Base-by-base conservation (phyloP, 2,113 vertebrate genomes). In the Orientallactaga bullata region DNA sequence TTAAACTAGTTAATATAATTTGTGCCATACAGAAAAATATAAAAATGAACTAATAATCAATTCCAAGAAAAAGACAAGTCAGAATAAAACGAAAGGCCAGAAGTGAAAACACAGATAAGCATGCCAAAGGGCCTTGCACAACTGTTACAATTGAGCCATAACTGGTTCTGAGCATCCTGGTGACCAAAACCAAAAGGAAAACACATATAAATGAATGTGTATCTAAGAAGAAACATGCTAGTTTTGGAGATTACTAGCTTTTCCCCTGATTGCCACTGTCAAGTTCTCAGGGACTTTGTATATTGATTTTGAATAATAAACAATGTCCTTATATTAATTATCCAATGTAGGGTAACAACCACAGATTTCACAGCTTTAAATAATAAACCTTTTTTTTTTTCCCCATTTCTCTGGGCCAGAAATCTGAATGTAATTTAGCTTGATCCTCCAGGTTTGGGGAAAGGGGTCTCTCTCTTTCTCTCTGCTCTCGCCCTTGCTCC, bases 111-210 rank as follows among this genome's bases (percentile, higher is more conserved):
- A 72, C 51, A 88, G 51, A 79, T 78, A 76, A 92, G 47, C 55
- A 84, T 61, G 7, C 20, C 77, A 73, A 4, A 24, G 2, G 24
- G 24, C 13, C 74, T 90, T 72, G 73, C 47, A 82, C 61, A 39
- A 60, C 39, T 85, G 87, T 37, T 85, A 78, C 91, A 85, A 60
- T 0, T 60, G 65, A 89, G n/a, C 42, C 88, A 85, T 39, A 85
- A 86, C 88, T 85, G 47, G 3, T 84, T 93, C 58, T 94, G 74
- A 88, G 58, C 39, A 93, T 93, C 73, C 73, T 66, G 60, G 28
- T 87, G 58, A 47, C 80, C 85, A 74, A 83, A 68, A 93, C 61
- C 84, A 63, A 88, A 84, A 93, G 42, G 63, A 90, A 95, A 81
- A 84, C n/a, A 74, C 39, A 28, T 23, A 26, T 68, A 39, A 91